A percentile compares a stretch with the other conserved stretches of the same genome.
Evolutionary conservation across 2,888 invertebrate species (phyloP).

Genomic region (Muschampia plurimacula): DNA sequence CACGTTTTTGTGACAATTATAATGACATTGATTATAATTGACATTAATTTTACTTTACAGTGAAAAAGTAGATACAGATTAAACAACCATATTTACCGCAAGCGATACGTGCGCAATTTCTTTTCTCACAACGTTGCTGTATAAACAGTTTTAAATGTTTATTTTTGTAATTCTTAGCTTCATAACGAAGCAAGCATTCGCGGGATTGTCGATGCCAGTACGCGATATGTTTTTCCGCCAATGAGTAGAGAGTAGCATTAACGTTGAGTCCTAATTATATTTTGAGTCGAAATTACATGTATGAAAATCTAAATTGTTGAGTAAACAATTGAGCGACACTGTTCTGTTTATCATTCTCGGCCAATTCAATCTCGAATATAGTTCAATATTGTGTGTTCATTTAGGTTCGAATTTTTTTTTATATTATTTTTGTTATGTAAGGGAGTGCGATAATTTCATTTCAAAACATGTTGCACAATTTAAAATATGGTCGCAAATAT

Average conservation of each 20-base stretch:
- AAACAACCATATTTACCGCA: not conserved
- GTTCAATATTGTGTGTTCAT: not conserved
- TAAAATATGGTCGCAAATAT: not conserved
- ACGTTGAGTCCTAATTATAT: constrained; percentile 63
- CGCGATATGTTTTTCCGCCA: constrained; percentile 57
- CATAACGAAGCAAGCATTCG: constrained; percentile 47
- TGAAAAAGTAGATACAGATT: constrained; percentile 35
- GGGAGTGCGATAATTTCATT: not conserved
- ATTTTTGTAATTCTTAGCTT: constrained; percentile 63
- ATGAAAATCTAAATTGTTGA: not conserved
- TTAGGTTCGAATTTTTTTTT: not conserved
- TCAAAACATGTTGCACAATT: not conserved
- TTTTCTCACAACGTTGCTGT: constrained; percentile 53
- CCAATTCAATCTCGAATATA: not conserved
- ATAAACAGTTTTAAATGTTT: constrained; percentile 71
- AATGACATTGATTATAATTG: constrained; percentile 11
- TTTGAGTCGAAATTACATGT: constrained; percentile 7
- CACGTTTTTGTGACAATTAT: constrained; percentile 5
- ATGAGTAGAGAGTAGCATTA: constrained; percentile 66
- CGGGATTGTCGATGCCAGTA: constrained; percentile 60
- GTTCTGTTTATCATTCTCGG: not conserved
- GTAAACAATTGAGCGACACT: not conserved
- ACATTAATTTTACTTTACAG: constrained; percentile 28
- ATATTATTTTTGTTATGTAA: not conserved
- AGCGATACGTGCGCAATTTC: constrained; percentile 5